Conservation (phyloP, 2,888 invertebrate genomes). For the Tigriopus californicus region DNA sequence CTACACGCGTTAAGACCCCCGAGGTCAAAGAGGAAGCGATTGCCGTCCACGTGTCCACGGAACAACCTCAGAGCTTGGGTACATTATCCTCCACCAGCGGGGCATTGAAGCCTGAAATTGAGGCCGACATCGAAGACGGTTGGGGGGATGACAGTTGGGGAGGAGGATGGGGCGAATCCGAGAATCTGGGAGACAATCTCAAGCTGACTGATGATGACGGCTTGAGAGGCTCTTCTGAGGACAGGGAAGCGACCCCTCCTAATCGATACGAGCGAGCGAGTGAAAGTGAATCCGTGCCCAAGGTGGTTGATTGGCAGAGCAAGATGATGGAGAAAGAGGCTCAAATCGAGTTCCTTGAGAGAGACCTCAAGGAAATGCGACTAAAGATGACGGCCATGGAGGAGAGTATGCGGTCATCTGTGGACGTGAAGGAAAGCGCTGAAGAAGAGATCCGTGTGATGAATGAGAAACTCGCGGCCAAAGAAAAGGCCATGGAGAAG, state of each 20-base stretch:
- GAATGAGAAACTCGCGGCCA: not conserved
- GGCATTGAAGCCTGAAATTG: not conserved
- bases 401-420: not conserved
- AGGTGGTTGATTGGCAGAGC: not conserved
- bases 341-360: not conserved
- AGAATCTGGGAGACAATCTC: not conserved
- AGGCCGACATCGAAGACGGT: not conserved
- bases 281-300: not conserved
- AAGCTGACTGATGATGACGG: not conserved
- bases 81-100: not conserved
- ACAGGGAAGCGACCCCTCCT: not conserved
- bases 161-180: not conserved
- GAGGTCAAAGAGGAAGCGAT: not conserved
- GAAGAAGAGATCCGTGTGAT: not conserved
- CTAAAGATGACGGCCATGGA: not conserved
- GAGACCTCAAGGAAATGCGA: not conserved
- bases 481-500: no score
- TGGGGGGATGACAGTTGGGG: not conserved
- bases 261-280: not conserved
- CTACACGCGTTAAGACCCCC: no score
- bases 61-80: not conserved
- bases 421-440: not conserved
- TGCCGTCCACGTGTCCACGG: not conserved
- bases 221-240: not conserved
- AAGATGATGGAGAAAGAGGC: not conserved